Base-by-base conservation (phyloP, 2,888 invertebrate species). In the Apamea sordens region DNA sequence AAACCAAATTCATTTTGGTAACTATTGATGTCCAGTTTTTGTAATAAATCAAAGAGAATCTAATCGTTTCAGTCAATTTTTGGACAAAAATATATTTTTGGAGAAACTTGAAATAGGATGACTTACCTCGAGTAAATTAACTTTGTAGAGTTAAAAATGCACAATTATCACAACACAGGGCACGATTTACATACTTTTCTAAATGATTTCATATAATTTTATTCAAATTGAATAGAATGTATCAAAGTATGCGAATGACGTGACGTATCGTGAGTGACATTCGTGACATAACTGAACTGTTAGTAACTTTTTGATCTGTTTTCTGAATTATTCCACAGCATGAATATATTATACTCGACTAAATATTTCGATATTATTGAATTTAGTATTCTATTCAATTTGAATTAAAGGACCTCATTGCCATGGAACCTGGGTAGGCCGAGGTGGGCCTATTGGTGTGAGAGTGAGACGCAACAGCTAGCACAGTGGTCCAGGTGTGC, bases 131-230 rank as follows among this genome's bases (percentile, higher is more conserved):
- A 53, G 24, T 75, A 59, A 73, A 44, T 61, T 28, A 68, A 84
- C n/a, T 61, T 64, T 28, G 53, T 50, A 59, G 67, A 63, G 50
- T 77, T 70, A 77, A 76, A 77, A 82, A 53, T 76, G 21, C 80
- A 83, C 85, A 76, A 68, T 65, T 79, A 61, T 56, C 77, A 82
- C 64, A 61, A 81, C 76, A 78, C 82, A 44, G 65, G 53, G 32
- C 71, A 79, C 80, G 36, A 72, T 73, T 79, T 80, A 83, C 83
- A 89, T 84, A 56, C 79, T 84, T 86, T 84, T 79, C 2, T 69
- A 70, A 61, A 72, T 76, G 56, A 50, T 79, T 76, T 71, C n/a
- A 73, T 70, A 5, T 32, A 21, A 69, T 77, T 81, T 69, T 67
- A 74, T 18, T 78, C 61, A 59, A 32, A 68, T 80, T 59, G 36